Evolutionary conservation across 2,113 vertebrate species (phyloP).

Genomic region (Desmodus rotundus): DNA sequence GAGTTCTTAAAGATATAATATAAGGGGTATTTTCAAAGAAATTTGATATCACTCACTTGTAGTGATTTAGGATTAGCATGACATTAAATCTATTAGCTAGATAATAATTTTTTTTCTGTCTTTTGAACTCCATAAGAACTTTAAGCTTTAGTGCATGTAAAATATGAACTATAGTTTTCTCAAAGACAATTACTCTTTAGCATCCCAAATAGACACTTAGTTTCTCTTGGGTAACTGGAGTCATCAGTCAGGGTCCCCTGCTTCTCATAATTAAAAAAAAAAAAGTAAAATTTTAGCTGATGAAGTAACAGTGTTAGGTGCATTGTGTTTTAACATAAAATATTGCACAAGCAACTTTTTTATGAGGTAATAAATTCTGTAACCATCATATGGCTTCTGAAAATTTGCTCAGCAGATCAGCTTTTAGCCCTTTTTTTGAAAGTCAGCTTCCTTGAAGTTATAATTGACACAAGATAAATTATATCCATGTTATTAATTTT

Average conservation of each 20-base stretch:
- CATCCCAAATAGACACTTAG: background rate
- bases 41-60: background rate
- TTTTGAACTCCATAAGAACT: background rate
- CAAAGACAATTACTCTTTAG: background rate
- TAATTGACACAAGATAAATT: background rate
- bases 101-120: background rate
- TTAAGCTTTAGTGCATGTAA: background rate
- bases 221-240: background rate
- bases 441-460: background rate
- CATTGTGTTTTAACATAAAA: background rate
- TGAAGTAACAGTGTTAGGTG: background rate
- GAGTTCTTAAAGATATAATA: background rate
- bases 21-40: background rate
- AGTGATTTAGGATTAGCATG: background rate
- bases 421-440: background rate
- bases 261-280: background rate
- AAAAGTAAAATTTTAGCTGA: background rate
- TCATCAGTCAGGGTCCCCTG: background rate
- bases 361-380: background rate
- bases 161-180: background rate
- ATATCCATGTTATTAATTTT: constrained; percentile 18
- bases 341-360: background rate
- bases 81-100: background rate
- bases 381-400: background rate
- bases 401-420: background rate